phyloP scores from a whole-genome alignment of 2,113 vertebrate species.

The Macrotus californicus region DNA sequence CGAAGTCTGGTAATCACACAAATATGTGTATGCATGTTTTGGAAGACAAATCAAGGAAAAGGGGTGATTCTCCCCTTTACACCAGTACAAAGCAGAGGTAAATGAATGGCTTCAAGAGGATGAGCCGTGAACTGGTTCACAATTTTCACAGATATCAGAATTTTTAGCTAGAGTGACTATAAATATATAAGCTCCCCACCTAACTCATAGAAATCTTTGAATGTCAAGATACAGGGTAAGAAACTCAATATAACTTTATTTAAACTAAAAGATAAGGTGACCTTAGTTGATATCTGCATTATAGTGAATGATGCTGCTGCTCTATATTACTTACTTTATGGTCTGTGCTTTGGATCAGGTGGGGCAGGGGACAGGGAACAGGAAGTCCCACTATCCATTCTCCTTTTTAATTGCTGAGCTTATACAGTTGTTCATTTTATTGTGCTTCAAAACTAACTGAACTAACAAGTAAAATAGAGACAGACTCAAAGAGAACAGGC shows the following conservation, averaged over 20 bases:
- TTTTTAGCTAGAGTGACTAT: not conserved
- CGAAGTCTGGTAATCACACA: not conserved
- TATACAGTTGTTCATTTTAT: not conserved
- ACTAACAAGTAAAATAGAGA: too few relatives aligned
- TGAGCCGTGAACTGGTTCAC: not conserved
- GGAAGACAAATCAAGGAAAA: not conserved
- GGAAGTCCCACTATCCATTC: not conserved
- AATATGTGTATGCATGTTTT: not conserved
- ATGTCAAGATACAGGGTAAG: not conserved
- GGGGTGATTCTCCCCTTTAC: not conserved
- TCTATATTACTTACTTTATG: not conserved
- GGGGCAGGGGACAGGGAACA: not conserved
- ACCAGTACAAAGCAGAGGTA: not conserved
- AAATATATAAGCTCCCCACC: not conserved
- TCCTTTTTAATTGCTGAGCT: not conserved
- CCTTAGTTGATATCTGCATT: not conserved
- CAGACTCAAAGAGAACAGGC: too few relatives aligned
- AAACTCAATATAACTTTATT: not conserved
- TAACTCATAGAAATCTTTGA: not conserved
- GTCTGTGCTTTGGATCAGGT: not conserved
- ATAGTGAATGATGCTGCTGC: not conserved
- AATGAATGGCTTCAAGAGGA: not conserved
- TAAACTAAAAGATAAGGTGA: not conserved
- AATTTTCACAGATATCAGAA: not conserved
- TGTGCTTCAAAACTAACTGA: not conserved